phyloP scores from a whole-genome alignment of 2,797 vertebrate species.

The Girardinus metallicus region DNA sequence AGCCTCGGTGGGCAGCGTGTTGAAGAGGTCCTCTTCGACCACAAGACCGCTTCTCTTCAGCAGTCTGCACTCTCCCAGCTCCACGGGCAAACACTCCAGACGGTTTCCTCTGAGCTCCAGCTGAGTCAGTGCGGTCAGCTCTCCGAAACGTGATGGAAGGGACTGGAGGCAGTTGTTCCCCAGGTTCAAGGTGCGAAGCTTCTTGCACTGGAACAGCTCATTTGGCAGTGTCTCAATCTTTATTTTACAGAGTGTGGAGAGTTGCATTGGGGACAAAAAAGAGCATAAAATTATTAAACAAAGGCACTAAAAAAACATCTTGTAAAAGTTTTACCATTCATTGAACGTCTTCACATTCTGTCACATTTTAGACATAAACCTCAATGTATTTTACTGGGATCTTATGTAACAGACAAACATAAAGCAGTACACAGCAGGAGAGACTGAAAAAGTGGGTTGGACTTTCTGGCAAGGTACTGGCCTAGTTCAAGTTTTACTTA shows the following conservation, averaged over 20 bases:
- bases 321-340: not conserved
- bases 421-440: not conserved
- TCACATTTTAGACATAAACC: not conserved
- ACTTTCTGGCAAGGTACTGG: not conserved
- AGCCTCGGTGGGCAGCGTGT: conserved; percentile 92
- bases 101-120: conserved; percentile 96
- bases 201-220: conserved; percentile 98
- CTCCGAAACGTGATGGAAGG: conserved; percentile 93
- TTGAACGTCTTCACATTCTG: not conserved
- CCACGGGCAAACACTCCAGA: conserved; percentile 94
- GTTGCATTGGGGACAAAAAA: not conserved
- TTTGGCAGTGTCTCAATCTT: conserved; percentile 95
- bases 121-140: conserved; percentile 92
- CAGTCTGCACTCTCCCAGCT: conserved; percentile 94
- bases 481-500: not conserved
- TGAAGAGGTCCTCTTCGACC: conserved; percentile 97
- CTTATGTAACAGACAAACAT: not conserved
- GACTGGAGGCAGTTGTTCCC: conserved; percentile 95
- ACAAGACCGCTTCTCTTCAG: conserved; percentile 92
- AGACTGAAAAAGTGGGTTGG: not conserved
- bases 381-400: not conserved
- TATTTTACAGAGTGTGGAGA: not conserved
- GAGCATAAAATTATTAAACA: not conserved
- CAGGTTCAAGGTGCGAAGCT: conserved; percentile 93
- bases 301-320: conserved; percentile 3